Evolutionary conservation across 2,113 vertebrate species (phyloP), one percentile per base, ranked within the genome.

Genomic region (Todiramphus chloris): DNA sequence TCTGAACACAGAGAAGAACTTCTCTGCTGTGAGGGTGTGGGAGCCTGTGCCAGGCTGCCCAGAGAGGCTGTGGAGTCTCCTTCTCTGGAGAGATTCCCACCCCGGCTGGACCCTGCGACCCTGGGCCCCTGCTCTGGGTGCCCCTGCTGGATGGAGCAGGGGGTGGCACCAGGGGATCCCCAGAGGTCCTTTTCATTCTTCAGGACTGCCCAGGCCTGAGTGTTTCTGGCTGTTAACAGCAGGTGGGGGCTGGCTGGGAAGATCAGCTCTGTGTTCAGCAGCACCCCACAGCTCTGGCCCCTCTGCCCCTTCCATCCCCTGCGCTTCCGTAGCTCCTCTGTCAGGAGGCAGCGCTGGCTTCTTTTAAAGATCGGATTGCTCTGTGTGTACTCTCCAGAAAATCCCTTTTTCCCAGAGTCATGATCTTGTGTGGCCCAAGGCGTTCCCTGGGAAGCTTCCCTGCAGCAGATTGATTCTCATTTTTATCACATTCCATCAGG

Each of bases 401-500:
- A 70, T 55, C 46, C 66, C 33, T 74, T 90, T 93, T 88, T 72
- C 37, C n/a, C 10, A 25, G 48, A 62, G 66, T 66, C 59, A 20
- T 91, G 88, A 51, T 87, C 96, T 96, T 94, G 93, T 63, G 94
- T 95, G 97, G 95, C 96, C 96, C 92, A 94, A 94, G 97, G 94
- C 89, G 83, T 95, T 97, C 95, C 2, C 0, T 95, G 92, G 90
- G 92, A 87, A 96, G 89, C 64, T 64, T 90, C 82, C 95, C 91
- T 93, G 50, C 79, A 72, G 93, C 89, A 94, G 97, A 93, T 97
- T 96, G 83, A 91, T 90, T 95, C 96, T 95, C 43, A 72, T 89
- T 96, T 89, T 94, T 97, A 93, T 95, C 96, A 77, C 77, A 87
- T 98, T 96, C 94, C 94, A 96, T 96, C 97, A 93, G 92, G 87